phyloP scores from a whole-genome alignment of 2,888 invertebrate species.

The Lordiphosa andalusiaca region DNA sequence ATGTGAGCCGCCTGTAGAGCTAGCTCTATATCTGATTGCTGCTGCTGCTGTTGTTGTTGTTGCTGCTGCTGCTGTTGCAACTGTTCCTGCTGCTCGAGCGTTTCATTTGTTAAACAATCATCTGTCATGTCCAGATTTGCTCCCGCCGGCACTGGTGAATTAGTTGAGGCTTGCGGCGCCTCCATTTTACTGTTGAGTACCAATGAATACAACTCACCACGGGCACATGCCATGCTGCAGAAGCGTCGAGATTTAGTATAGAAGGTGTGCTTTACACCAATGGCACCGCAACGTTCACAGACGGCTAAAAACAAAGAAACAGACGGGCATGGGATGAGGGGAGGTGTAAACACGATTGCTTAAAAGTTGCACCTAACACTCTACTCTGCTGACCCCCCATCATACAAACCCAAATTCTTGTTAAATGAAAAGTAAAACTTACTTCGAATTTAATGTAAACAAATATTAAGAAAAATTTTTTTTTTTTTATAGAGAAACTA shows the following conservation, averaged over 20 bases:
- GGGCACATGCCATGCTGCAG: slow-evolving; percentile 90
- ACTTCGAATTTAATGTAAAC: slow-evolving; percentile 23
- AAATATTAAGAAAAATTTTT: slow-evolving; percentile 17
- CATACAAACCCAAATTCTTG: slow-evolving; percentile 39
- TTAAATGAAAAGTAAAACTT: slow-evolving; percentile 16
- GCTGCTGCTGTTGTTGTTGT: slow-evolving; percentile 34
- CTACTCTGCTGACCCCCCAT: slow-evolving; percentile 2
- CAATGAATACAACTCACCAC: slow-evolving; percentile 81
- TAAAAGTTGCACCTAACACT: not conserved
- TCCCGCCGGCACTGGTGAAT: slow-evolving; percentile 35
- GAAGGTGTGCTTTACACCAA: slow-evolving; percentile 92
- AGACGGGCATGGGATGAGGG: no score
- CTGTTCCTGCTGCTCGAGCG: slow-evolving; percentile 26
- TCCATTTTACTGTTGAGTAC: slow-evolving; percentile 78
- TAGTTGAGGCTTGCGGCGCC: slow-evolving; percentile 35
- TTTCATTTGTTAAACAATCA: slow-evolving; percentile 7
- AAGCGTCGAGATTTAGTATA: slow-evolving; percentile 90
- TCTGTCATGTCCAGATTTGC: slow-evolving; percentile 39
- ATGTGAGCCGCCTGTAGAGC: slow-evolving; percentile 78
- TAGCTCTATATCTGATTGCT: slow-evolving; percentile 77
- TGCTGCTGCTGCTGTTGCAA: slow-evolving; percentile 29
- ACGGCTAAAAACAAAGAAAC: slow-evolving; percentile 83
- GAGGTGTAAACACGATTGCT: no score
- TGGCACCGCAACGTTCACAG: slow-evolving; percentile 91
- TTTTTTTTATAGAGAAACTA: slow-evolving; percentile 12